Conservation (phyloP, 2,888 invertebrate species). For the Erebia aethiops region DNA sequence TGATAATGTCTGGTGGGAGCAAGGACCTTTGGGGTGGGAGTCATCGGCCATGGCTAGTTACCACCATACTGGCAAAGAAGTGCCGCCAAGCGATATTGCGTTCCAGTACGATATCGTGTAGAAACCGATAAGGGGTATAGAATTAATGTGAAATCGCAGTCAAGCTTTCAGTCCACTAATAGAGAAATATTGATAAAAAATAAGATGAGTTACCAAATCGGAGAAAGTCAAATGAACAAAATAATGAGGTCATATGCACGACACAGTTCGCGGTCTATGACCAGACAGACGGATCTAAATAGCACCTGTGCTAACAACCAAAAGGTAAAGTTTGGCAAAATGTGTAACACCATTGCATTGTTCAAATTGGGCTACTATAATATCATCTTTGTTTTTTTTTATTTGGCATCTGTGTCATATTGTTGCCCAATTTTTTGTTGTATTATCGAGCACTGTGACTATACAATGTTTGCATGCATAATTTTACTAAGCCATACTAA, state of each 20-base stretch:
- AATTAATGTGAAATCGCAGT: too few species aligned
- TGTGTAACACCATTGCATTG: slow-evolving; percentile 45
- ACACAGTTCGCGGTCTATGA: slow-evolving; percentile 42
- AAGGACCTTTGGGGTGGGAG: too few species aligned
- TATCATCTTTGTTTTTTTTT: slow-evolving; percentile 33
- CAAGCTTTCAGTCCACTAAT: too few species aligned
- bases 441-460: slow-evolving; percentile 5
- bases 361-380: slow-evolving; percentile 41
- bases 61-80: too few species aligned
- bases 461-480: neutral
- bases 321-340: slow-evolving; percentile 50
- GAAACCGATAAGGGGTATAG: too few species aligned
- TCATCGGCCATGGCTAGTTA: too few species aligned
- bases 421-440: slow-evolving; percentile 23
- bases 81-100: too few species aligned
- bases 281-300: slow-evolving; percentile 39
- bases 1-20: too few species aligned
- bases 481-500: too few species aligned
- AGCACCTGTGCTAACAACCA: slow-evolving; percentile 48
- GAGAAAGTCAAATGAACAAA: slow-evolving; percentile 45
- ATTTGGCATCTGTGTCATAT: slow-evolving; percentile 30
- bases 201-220: slow-evolving; percentile 25
- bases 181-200: too few species aligned
- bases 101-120: too few species aligned
- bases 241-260: slow-evolving; percentile 46